Base-by-base conservation (phyloP, 2,113 vertebrate species). In the Lophura nycthemera region DNA sequence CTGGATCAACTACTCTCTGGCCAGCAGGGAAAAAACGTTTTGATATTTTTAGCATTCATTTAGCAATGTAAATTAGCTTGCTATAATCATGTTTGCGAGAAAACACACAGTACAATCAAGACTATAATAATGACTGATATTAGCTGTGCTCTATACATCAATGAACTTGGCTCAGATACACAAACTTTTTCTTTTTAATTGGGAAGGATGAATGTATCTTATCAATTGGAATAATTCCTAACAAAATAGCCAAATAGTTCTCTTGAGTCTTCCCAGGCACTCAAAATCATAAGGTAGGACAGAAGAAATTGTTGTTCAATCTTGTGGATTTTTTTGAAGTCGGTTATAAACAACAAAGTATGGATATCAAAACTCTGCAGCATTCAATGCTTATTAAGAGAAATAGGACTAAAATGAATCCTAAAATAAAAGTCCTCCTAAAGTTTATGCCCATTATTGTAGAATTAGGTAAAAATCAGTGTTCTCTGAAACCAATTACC, bases 11-110 rank as follows among this genome's bases (percentile, higher is more conserved):
- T 71, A 48, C 43, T 70, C 59, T 93, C 78, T 92, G 92, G 67
- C 60, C 86, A 12, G 54, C 71, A 80, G 60, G 52, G 30, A 52
- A 90, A 90, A 88, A 80, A 71, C 21, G 5, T 52, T 87, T 90
- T 43, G 54, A 48, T 94, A 83, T 77, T 96, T 92, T 95, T 92
- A 93, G 86, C 88, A 29, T 77, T 75, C 19, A 2, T 85, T 95
- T 94, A 94, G 83, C 60, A 82, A 92, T 93, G 86, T 66, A 95
- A 95, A 96, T 93, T 76, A 73, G 15, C 10, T 74, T 71, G 24
- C 60, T 90, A 38, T 93, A 94, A 96, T 90, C 7, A 2, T 76
- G 77, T 96, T 96, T 94, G 73, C 52, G 50, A 92, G 88, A 76
- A 93, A 96, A 92, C 78, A 95, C 66, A 70, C 2, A 3, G 54